Percentiles rank a stretch among this genome's conserved stretches.
phyloP scores from a whole-genome alignment of 2,888 invertebrate genomes.

The Copidosoma aretas region DNA sequence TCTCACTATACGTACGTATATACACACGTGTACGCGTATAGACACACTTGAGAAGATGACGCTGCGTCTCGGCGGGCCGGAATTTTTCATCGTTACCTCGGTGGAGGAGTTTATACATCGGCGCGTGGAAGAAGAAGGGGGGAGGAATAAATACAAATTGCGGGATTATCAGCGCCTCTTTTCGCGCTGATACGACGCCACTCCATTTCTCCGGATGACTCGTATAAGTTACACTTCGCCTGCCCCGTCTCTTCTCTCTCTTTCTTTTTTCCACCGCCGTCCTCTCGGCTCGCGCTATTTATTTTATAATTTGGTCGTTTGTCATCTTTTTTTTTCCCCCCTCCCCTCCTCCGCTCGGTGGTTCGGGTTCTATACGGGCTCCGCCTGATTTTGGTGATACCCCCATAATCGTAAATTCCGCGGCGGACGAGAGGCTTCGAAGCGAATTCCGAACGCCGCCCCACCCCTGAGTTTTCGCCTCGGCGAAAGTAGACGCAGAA shows the following conservation, averaged over 20 bases:
- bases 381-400: background rate
- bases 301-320: background rate
- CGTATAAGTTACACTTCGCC: slow-evolving; percentile 47
- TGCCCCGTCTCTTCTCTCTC: slow-evolving; percentile 5
- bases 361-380: background rate
- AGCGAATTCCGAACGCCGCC: background rate
- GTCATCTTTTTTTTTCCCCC: background rate
- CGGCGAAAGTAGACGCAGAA: background rate
- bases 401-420: too few species aligned
- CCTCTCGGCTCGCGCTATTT: background rate
- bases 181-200: slow-evolving; percentile 48
- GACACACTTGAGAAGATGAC: slow-evolving; percentile 30
- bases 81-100: slow-evolving; percentile 61
- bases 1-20: too few species aligned
- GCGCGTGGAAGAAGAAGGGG: slow-evolving; percentile 19
- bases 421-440: background rate
- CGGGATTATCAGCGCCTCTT: slow-evolving; percentile 58
- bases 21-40: slow-evolving; percentile 2
- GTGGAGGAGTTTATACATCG: slow-evolving; percentile 46
- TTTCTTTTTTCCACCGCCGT: background rate
- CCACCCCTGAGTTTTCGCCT: background rate
- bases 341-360: background rate
- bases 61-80: slow-evolving; percentile 46
- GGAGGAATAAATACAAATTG: slow-evolving; percentile 63
- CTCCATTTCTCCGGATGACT: slow-evolving; percentile 55